Conservation (phyloP, 2,888 invertebrate genomes). For the Mesochorus sp. region DNA sequence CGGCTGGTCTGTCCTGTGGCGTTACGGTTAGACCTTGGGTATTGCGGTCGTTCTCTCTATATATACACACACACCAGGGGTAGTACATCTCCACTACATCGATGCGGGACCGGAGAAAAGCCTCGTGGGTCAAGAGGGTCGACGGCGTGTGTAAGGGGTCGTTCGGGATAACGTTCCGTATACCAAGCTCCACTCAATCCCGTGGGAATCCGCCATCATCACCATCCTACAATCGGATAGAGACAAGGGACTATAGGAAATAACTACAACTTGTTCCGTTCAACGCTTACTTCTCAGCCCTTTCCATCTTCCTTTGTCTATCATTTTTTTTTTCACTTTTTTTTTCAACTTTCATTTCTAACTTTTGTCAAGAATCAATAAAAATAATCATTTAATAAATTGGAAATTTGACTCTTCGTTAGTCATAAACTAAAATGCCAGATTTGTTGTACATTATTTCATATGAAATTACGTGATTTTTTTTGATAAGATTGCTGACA, state of each 20-base stretch:
- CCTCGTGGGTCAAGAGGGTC: constrained; percentile 67
- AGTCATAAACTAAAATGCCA: too few relatives aligned
- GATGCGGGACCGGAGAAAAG: constrained; percentile 43
- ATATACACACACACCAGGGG: not conserved
- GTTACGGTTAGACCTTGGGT: constrained; percentile 39
- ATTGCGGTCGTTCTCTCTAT: constrained; percentile 32
- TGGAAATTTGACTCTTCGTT: too few relatives aligned
- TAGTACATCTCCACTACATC: constrained; percentile 15
- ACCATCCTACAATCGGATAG: constrained; percentile 37
- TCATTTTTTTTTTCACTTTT: not conserved
- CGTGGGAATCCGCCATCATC: constrained; percentile 68
- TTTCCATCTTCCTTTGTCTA: not conserved
- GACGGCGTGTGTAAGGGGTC: constrained; percentile 67
- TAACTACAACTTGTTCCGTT: constrained; percentile 35
- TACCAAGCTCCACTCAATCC: constrained; percentile 70
- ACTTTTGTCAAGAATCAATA: too few relatives aligned
- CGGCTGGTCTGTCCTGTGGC: constrained; percentile 44
- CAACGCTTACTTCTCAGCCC: constrained; percentile 20
- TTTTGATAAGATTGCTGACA: too few relatives aligned
- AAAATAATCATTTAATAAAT: not conserved
- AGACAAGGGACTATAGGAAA: not conserved
- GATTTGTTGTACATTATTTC: too few relatives aligned
- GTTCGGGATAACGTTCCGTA: constrained; percentile 74
- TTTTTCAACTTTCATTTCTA: not conserved
- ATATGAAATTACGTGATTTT: too few relatives aligned